Base-by-base conservation (phyloP, 2,113 vertebrate species). In the Hepsetus odoe region DNA sequence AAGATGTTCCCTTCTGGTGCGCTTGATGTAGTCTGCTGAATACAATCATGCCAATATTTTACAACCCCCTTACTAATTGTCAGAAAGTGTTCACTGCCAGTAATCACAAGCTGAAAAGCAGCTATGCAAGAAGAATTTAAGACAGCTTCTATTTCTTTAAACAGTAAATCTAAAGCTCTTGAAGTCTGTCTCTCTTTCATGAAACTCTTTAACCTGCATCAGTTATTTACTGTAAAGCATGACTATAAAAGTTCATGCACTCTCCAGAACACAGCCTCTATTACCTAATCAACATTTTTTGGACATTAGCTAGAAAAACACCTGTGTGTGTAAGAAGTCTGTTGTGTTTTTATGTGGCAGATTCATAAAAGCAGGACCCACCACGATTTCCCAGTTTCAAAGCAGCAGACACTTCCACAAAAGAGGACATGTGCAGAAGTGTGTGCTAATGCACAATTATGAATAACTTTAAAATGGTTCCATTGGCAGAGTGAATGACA, bases 261-360 rank as follows among this genome's bases (percentile, higher is more conserved):
- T 28, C 10, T 8, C 35, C 13, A 53, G 32, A 35, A 55, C 79
- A 72, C 58, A 55, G 70, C 51, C 18, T 56, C 53, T 61, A 51
- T 76, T 82, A 61, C 74, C 51, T 51, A 82, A 84, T 82, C 71
- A 79, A 83, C 76, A 86, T 83, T 80, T 80, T 80, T 77, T 44
- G 74, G 74, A 74, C 72, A 55, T 86, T 85, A 83, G 76, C 67
- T 72, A 84, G 46, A 72, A 40, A 16, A 82, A 82, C 84, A 86
- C 83, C 84, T 87, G 83, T 80, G 38, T 70, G 44, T 75, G 62
- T 76, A 77, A 77, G 53, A 74, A 35, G 56, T 64, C 24, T 66
- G 24, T 81, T 69, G 22, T 16, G 33, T 62, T 80, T 86, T 84
- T 82, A 86, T 86, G 58, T 78, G 82, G 61, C 33, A 32, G 51